phyloP scores from a whole-genome alignment of 1,140 invertebrate species.

The Monomorium pharaonis region DNA sequence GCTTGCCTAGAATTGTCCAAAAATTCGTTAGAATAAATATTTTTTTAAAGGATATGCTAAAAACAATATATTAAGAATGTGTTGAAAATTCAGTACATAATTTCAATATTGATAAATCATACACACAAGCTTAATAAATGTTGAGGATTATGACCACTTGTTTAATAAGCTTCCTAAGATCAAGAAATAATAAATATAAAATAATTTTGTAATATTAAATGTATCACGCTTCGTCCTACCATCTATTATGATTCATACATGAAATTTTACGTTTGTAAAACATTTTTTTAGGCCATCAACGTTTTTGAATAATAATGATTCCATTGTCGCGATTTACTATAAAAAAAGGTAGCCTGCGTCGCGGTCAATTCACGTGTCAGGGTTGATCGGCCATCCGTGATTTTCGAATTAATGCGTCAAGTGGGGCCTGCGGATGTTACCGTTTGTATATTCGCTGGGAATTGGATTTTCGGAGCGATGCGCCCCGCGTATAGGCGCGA shows the following conservation, averaged over 20 bases:
- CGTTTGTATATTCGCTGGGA: conserved; percentile 13
- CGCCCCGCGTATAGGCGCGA: background rate
- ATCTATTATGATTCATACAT: background rate
- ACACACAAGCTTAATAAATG: background rate
- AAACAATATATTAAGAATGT: no score
- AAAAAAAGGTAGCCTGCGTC: background rate
- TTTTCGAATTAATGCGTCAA: conserved; percentile 51
- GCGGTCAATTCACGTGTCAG: background rate
- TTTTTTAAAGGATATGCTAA: no score
- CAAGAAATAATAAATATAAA: background rate
- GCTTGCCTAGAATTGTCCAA: no score
- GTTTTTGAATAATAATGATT: background rate
- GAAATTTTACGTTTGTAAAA: background rate
- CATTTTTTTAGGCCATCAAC: background rate
- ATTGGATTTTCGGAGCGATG: conserved; percentile 16
- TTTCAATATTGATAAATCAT: background rate
- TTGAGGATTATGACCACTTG: background rate
- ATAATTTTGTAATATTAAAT: conserved; percentile 5
- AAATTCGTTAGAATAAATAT: no score
- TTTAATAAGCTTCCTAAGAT: background rate
- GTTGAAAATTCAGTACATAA: no score
- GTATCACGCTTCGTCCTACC: background rate
- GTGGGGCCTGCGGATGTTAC: background rate
- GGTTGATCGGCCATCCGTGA: conserved; percentile 25
- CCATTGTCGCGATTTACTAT: conserved; percentile 15